A percentile compares a stretch with the other conserved stretches of the same genome.
Evolutionary conservation across 2,888 invertebrate genomes (phyloP).

Genomic region (Eudasyphora cyanicolor): DNA sequence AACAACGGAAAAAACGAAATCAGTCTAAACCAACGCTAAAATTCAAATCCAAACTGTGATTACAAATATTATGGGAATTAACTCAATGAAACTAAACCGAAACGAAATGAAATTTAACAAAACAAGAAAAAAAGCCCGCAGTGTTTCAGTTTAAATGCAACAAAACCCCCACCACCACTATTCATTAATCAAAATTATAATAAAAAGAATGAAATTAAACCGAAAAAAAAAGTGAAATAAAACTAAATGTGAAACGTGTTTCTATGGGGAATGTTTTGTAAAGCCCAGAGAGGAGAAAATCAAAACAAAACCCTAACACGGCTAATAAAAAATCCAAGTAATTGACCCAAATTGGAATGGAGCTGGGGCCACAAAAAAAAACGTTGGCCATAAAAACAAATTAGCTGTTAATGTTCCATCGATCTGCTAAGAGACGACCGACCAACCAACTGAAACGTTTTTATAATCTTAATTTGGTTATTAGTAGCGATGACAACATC

Average conservation of each 20-base stretch:
- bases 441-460: not conserved
- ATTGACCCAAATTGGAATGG: conserved; percentile 48
- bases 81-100: conserved; percentile 29
- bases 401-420: not conserved
- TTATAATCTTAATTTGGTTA: not conserved
- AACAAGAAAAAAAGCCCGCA: not conserved
- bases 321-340: conserved; percentile 41
- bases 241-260: conserved; percentile 17
- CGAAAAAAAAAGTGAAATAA: not conserved
- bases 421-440: too few species aligned
- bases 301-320: conserved; percentile 6
- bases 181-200: conserved; percentile 16
- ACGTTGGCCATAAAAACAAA: not conserved
- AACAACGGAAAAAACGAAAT: conserved; percentile 20
- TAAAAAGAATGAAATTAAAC: not conserved
- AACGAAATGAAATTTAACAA: not conserved
- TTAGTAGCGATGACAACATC: not conserved
- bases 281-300: conserved; percentile 1
- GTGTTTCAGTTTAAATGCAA: not conserved
- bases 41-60: conserved; percentile 47
- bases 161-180: not conserved
- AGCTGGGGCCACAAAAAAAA: conserved; percentile 3
- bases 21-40: conserved; percentile 57
- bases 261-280: not conserved
- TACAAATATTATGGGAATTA: not conserved